Conservation (phyloP, 1,140 invertebrate genomes). For the Zaprionus africanus region DNA sequence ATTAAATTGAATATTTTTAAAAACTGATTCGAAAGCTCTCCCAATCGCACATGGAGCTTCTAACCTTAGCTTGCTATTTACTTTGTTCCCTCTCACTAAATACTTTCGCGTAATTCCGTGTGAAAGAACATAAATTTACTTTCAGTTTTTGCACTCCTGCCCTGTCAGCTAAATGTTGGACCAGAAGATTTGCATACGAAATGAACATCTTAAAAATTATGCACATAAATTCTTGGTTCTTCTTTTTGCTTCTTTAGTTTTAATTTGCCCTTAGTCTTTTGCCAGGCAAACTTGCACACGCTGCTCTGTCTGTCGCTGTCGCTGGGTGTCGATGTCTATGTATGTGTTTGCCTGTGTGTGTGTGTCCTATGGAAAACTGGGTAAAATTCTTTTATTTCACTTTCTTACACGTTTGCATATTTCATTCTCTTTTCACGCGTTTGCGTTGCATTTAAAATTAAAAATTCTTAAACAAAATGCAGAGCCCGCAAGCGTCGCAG, state of each 20-base stretch:
- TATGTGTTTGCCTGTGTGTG: not conserved
- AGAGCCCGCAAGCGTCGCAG: constrained; percentile 67
- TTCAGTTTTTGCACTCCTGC: constrained; percentile 2
- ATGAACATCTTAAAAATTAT: constrained; percentile 76
- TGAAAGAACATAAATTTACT: constrained; percentile 2
- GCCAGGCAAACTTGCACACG: constrained; percentile 20
- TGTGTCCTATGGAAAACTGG: constrained; percentile 9
- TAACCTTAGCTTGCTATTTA: not conserved
- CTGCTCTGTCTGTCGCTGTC: not conserved
- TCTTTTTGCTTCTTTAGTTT: constrained; percentile 49
- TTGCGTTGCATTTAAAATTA: constrained; percentile 79
- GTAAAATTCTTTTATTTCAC: constrained; percentile 39
- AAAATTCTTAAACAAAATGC: constrained; percentile 77
- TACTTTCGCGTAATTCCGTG: not conserved
- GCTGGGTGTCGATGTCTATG: not conserved
- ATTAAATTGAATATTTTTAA: not conserved
- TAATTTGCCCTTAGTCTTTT: constrained; percentile 69
- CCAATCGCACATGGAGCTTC: no score
- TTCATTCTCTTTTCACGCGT: constrained; percentile 67
- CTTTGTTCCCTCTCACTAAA: not conserved
- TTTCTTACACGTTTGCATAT: constrained; percentile 65
- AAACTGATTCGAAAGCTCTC: not conserved
- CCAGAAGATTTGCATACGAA: constrained; percentile 73
- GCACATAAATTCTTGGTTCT: constrained; percentile 67
- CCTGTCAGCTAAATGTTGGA: constrained; percentile 33